Evolutionary conservation across 2,888 invertebrate genomes (phyloP).

Genomic region (Drosophila koepferae): DNA sequence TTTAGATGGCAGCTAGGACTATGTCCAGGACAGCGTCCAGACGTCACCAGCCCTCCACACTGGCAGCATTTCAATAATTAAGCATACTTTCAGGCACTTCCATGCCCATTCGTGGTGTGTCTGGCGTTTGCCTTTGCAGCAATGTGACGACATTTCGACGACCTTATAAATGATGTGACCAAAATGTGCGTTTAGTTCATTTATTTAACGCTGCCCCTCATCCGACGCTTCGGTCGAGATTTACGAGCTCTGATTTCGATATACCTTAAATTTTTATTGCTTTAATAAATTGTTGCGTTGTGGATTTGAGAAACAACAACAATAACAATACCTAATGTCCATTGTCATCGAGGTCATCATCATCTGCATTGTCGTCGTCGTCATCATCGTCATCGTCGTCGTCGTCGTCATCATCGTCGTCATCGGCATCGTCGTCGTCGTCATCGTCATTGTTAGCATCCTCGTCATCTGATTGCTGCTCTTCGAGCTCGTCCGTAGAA

Average conservation of each 20-base stretch:
- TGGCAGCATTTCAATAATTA: conserved; percentile 76
- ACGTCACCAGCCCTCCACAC: conserved; percentile 40
- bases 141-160: conserved; percentile 51
- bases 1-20: conserved; percentile 56
- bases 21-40: conserved; percentile 11
- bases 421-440: conserved; percentile 22
- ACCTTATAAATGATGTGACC: conserved; percentile 53
- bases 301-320: conserved; percentile 26
- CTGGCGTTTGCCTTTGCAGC: conserved; percentile 31
- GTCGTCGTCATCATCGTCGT: not conserved
- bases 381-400: conserved; percentile 20
- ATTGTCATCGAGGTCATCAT: conserved; percentile 4
- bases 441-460: conserved; percentile 24
- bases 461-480: conserved; percentile 16
- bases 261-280: conserved; percentile 70
- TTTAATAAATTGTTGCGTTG: conserved; percentile 50
- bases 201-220: conserved; percentile 32
- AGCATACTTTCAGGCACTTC: conserved; percentile 72
- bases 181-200: conserved; percentile 50
- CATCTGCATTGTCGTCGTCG: conserved; percentile 8
- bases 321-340: conserved; percentile 11
- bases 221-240: not conserved
- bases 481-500: conserved; percentile 23
- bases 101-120: conserved; percentile 61
- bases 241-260: conserved; percentile 40